Evolutionary conservation across 2,797 vertebrate species (phyloP).

Genomic region (Phyllotis vaccarum): DNA sequence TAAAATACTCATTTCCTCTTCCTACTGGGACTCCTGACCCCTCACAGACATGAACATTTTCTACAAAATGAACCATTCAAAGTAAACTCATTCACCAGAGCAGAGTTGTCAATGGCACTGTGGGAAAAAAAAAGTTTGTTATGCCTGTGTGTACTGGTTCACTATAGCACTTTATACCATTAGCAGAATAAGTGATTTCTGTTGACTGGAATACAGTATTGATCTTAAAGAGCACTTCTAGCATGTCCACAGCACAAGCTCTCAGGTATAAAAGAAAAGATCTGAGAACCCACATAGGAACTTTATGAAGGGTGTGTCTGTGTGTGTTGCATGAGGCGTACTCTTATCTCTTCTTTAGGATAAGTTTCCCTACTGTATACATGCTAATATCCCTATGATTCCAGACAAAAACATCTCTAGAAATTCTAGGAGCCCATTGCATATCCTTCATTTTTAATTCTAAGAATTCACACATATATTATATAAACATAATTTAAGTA

Average conservation of each 20-base stretch:
- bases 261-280: background rate
- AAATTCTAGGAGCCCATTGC: background rate
- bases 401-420: accelerated
- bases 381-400: background rate
- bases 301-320: accelerated
- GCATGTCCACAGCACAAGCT: no score
- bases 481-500: background rate
- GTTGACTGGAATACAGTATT: background rate
- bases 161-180: accelerated
- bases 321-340: background rate
- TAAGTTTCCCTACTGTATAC: no score
- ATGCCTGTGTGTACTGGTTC: background rate
- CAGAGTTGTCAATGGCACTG: background rate
- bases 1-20: background rate
- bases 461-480: background rate
- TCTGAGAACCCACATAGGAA: background rate
- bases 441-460: background rate
- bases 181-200: background rate
- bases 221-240: background rate
- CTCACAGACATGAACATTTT: background rate
- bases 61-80: background rate
- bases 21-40: background rate
- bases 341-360: background rate
- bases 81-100: background rate
- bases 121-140: background rate